Conservation (phyloP, 2,888 invertebrate genomes). For the Syrphus vitripennis region DNA sequence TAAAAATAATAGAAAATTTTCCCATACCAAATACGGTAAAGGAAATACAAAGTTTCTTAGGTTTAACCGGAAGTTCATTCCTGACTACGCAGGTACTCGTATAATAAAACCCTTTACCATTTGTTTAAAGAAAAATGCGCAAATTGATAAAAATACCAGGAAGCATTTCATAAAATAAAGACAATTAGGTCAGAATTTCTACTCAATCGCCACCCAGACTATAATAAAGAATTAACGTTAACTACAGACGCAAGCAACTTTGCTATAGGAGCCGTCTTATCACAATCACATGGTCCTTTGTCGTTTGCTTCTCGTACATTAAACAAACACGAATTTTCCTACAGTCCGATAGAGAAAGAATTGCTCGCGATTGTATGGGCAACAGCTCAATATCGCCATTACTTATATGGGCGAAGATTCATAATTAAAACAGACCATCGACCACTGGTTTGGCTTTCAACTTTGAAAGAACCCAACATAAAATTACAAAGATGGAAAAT, state of each 20-base stretch:
- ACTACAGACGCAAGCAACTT: slow-evolving; percentile 5
- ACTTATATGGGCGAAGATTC: not conserved
- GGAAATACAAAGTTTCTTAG: not conserved
- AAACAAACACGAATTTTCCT: slow-evolving; percentile 3
- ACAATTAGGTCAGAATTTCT: too few species aligned
- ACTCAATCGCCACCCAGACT: not conserved
- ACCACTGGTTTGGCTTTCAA: slow-evolving; percentile 1
- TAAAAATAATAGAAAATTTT: not conserved
- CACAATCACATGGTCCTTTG: not conserved
- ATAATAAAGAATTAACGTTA: not conserved
- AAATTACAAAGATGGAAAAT: too few species aligned
- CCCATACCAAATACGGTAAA: not conserved
- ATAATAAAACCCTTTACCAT: slow-evolving; percentile 2
- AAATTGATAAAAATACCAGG: not conserved
- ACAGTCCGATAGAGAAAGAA: not conserved
- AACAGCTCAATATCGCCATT: not conserved
- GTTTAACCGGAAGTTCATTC: not conserved
- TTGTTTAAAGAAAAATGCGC: not conserved
- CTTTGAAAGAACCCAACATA: not conserved
- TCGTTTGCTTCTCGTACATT: not conserved
- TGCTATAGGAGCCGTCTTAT: not conserved
- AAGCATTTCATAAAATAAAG: too few species aligned
- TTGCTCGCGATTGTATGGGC: not conserved
- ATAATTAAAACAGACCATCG: not conserved
- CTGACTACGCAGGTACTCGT: not conserved